Conservation (phyloP, 2,113 vertebrate species). For the Tapirus terrestris region DNA sequence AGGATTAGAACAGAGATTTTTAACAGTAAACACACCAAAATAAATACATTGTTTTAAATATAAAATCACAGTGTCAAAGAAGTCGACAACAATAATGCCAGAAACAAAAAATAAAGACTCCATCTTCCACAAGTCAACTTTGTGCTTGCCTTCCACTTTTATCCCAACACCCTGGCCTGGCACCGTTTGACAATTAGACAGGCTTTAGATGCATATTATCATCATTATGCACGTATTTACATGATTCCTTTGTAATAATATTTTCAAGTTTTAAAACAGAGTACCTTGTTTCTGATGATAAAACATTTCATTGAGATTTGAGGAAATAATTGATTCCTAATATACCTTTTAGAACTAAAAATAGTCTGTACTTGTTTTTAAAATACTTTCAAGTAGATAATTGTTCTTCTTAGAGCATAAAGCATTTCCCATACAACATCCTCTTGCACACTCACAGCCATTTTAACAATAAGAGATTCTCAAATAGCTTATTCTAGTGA, state of each 20-base stretch:
- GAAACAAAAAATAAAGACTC: constrained; percentile 11
- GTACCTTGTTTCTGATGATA: not conserved
- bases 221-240: not conserved
- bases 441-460: not conserved
- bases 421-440: constrained; percentile 1
- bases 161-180: not conserved
- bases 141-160: not conserved
- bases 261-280: not conserved
- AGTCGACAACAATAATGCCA: constrained; percentile 36
- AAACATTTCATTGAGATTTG: not conserved
- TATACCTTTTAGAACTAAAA: not conserved
- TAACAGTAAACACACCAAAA: constrained; percentile 61
- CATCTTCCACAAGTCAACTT: not conserved
- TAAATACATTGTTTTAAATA: constrained; percentile 75
- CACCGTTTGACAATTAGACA: not conserved
- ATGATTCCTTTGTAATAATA: not conserved
- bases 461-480: constrained; percentile 67
- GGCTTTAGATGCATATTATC: not conserved
- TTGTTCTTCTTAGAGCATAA: not conserved
- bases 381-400: not conserved
- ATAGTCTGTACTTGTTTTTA: not conserved
- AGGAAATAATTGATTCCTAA: not conserved
- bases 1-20: constrained; percentile 39
- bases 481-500: constrained; percentile 78
- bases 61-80: constrained; percentile 65